Evolutionary conservation across 2,113 vertebrate species (phyloP).

Genomic region (Piprites chloris): DNA sequence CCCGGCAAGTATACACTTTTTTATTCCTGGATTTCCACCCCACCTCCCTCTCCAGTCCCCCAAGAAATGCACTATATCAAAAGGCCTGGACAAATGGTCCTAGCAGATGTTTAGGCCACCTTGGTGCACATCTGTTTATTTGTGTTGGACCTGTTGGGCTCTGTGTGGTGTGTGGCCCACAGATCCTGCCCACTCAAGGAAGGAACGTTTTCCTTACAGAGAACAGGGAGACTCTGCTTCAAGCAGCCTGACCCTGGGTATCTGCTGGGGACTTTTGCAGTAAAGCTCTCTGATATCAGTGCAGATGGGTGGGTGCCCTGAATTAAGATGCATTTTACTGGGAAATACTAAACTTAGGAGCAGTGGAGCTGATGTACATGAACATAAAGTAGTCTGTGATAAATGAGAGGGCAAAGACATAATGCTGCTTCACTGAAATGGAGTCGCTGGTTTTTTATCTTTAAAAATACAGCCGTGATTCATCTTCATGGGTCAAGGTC

Average conservation of each 20-base stretch:
- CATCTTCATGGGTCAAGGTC: neutral
- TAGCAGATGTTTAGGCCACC: slow-evolving; percentile 12
- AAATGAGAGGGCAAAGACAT: neutral
- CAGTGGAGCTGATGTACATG: accelerated
- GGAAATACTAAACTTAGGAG: neutral
- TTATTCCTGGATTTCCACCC: neutral
- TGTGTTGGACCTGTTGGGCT: neutral
- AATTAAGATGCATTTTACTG: neutral
- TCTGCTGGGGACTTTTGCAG: neutral
- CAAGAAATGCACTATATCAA: neutral
- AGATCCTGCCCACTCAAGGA: neutral
- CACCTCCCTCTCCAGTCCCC: no score
- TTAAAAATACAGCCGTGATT: neutral
- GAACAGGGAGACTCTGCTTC: neutral
- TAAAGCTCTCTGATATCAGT: neutral
- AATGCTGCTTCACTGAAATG: neutral
- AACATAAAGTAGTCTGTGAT: neutral
- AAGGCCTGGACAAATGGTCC: neutral
- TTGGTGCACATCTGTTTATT: neutral
- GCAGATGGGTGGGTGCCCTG: neutral
- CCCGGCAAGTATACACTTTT: neutral
- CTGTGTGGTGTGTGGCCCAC: neutral
- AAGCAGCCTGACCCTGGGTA: neutral
- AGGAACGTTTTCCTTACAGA: neutral
- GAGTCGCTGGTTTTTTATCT: neutral